phyloP scores from a whole-genome alignment of 2,113 vertebrate genomes.

The Amblyornis subalaris region DNA sequence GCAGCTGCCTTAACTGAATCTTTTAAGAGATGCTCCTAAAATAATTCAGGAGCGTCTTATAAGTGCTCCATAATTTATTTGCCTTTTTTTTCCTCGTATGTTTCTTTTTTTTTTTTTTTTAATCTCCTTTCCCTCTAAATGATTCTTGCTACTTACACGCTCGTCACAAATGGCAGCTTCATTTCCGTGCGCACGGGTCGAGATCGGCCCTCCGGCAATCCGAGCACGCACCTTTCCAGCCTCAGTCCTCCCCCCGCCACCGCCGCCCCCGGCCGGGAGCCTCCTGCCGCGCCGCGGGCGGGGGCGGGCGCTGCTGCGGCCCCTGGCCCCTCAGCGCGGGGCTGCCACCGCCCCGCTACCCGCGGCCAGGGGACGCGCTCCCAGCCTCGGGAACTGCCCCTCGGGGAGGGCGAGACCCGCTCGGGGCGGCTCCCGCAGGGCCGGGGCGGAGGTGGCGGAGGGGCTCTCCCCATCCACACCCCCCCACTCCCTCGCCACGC shows the following conservation, averaged over 20 bases:
- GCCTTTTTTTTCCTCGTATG: too few species aligned
- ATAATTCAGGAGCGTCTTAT: slow-evolving; percentile 3
- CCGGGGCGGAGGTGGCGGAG: background rate
- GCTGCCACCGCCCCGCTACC: background rate
- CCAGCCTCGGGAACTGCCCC: background rate
- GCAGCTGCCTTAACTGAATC: background rate
- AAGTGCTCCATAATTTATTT: slow-evolving; percentile 43
- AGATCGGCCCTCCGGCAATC: slow-evolving; percentile 42
- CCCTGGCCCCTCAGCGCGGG: background rate
- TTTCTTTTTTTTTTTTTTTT: background rate
- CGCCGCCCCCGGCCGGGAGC: background rate
- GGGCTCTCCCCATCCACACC: background rate
- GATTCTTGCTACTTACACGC: slow-evolving; percentile 59
- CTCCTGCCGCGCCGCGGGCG: background rate
- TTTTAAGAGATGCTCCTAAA: slow-evolving; percentile 34
- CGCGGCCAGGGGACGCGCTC: background rate
- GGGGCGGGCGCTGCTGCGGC: background rate
- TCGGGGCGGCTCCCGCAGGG: background rate
- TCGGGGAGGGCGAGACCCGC: background rate
- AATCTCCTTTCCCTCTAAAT: background rate
- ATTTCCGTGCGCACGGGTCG: slow-evolving; percentile 46
- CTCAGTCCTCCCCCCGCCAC: background rate
- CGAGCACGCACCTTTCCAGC: slow-evolving; percentile 59
- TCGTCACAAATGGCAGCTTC: slow-evolving; percentile 69
- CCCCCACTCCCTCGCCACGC: background rate